Percentiles rank a stretch among this genome's conserved stretches.
Evolutionary conservation across 2,888 invertebrate species (phyloP).

Genomic region (Ectobius pallidus): DNA sequence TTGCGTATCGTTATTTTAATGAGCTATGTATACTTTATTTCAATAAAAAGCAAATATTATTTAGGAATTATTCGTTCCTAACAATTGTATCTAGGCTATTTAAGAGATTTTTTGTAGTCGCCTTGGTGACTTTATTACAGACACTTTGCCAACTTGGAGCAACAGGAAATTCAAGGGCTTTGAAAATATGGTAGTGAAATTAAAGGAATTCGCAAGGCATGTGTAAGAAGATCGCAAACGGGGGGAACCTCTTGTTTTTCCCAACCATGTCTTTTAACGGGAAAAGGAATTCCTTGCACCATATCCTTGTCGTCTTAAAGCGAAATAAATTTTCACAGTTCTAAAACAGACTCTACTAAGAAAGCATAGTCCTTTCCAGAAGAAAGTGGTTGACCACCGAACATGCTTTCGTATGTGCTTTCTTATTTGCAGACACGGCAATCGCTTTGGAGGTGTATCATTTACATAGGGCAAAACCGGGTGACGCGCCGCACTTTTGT

Average conservation of each 20-base stretch:
- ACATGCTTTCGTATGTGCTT: no score
- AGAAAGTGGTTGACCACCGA: conserved; percentile 1
- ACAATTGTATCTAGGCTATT: no score
- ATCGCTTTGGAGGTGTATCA: no score
- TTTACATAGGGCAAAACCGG: no score
- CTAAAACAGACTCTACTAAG: conserved; percentile 4
- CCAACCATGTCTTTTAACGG: conserved; percentile 18
- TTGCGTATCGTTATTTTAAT: no score
- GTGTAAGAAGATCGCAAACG: conserved; percentile 7
- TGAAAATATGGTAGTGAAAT: conserved; percentile 13
- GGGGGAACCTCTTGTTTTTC: conserved; percentile 16
- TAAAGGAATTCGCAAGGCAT: conserved; percentile 5
- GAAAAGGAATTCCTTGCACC: conserved; percentile 17
- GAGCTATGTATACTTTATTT: no score
- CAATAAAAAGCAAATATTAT: no score
- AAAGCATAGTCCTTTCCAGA: conserved; percentile 2
- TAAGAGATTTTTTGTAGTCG: no score
- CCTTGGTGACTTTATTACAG: background rate
- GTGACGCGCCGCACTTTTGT: no score
- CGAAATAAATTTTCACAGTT: conserved; percentile 14
- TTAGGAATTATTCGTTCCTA: no score
- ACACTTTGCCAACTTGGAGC: background rate
- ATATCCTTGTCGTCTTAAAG: conserved; percentile 17
- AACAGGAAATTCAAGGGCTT: conserved; percentile 1
- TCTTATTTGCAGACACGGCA: no score